phyloP scores from a whole-genome alignment of 2,797 vertebrate genomes.

The Tenualosa ilisha region DNA sequence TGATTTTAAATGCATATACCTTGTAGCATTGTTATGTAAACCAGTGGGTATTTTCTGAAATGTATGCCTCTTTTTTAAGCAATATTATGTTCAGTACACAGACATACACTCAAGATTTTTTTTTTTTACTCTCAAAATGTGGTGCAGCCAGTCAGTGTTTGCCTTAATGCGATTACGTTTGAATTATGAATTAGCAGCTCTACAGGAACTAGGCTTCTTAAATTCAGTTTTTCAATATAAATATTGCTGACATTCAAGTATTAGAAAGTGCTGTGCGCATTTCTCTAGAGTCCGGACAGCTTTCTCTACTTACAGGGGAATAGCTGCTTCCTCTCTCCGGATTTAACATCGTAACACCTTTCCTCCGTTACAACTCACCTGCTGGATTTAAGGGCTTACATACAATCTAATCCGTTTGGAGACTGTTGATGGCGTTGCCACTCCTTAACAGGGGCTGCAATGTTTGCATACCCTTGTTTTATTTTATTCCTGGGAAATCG shows the following conservation, averaged over 20 bases:
- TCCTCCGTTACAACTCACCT: background rate
- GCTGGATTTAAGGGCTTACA: conserved; percentile 18
- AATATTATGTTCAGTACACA: background rate
- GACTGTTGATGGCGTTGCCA: conserved; percentile 5
- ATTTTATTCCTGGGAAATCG: background rate
- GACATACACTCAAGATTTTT: background rate
- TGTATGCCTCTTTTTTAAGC: background rate
- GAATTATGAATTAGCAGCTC: background rate
- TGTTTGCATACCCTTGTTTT: background rate
- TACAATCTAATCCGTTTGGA: conserved; percentile 19
- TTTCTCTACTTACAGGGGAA: background rate
- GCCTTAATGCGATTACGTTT: background rate
- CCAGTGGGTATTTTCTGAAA: background rate
- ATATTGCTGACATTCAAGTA: background rate
- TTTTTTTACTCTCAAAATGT: background rate
- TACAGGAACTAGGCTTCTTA: background rate
- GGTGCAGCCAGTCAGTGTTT: background rate
- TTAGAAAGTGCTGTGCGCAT: background rate
- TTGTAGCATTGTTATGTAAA: background rate
- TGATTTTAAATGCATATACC: background rate
- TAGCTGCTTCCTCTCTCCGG: background rate
- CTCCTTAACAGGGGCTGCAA: background rate
- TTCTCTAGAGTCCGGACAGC: background rate
- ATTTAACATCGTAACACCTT: background rate
- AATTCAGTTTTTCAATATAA: background rate